Base-by-base conservation (phyloP, 2,797 vertebrate species). In the Alcedo quadribrachys region DNA sequence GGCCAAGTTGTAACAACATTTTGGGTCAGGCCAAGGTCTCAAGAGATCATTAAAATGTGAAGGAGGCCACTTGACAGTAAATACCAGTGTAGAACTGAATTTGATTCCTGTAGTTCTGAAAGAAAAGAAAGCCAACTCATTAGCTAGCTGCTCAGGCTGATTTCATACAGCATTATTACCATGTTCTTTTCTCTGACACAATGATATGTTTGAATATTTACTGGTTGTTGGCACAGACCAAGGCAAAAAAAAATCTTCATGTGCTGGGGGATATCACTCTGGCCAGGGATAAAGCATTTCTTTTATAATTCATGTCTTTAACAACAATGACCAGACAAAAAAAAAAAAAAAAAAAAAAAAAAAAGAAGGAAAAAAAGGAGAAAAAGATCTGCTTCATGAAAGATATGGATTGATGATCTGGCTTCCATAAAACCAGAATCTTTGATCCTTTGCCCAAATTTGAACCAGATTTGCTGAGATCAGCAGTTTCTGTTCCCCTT, bases 21-120 rank as follows among this genome's bases (percentile, higher is more conserved):
- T 90, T 91, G 83, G 78, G 81, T 94, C 81, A 91, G 87, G 46
- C 68, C 54, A 80, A 32, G 65, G 94, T 74, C 85, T 92, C 91
- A 87, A 92, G 91, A 92, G 91, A 88, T 85, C 83, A 75, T 93
- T 96, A 94, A 94, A 92, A 87, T 82, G 61, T 87, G 83, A 91
- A 93, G 81, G 68, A 90, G 85, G 30, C 68, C 83, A 91, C 89
- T 94, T 82, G 65, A 94, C 50, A 35, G 71, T 91, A 88, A 96
- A 95, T 90, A 79, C 75, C 67, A 61, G 61, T 2, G 4, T 65
- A 88, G 68, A 85, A 87, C 45, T 90, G 68, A 78, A 81, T 88
- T 67, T 80, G 65, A 92, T 70, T 92, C 87, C 78, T 9, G 4
- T 80, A 80, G 82, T 68, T 82, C 71, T 82, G 46, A 75, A 75